Evolutionary conservation across 2,113 vertebrate species (phyloP), one percentile per base, ranked within the genome.

Genomic region (Dissostichus mawsoni): DNA sequence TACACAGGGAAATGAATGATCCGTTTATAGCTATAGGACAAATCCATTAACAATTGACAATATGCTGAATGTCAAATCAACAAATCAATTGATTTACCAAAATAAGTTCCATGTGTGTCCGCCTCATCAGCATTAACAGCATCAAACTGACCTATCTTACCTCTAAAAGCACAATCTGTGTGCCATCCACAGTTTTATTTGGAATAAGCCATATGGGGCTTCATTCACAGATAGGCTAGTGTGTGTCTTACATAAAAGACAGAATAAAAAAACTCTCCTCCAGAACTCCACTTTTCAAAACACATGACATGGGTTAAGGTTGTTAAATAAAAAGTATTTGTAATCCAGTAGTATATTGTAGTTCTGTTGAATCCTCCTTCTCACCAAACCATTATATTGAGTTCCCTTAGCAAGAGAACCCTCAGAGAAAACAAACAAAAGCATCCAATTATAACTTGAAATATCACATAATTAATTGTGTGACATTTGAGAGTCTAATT

Each of bases 391-490:
- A 36, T 36, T 20, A 33, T 20, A 33, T 36, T 20, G 16, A 55
- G 33, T 9, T 4, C 18, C 18, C n/a, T 45, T 41, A 41, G 36
- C 36, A 20, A 74, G 20, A 55, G 29, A 29, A 29, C 29, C 29
- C 29, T 29, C 29, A 29, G 29, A 4, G 56, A 50, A 8, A 61
- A 61, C 36, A 18, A 64, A 10, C 4, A 57, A 56, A 36, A 52
- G 73, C 2, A 72, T 76, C 23, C n/a, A 58, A 52, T 76, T 70
- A 66, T 66, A 8, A 52, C 36, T 55, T 75, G 17, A 62, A 61
- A 66, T 79, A 59, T 75, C 70, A 80, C 33, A 41, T 41, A 41
- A 41, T 41, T 41, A 41, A 41, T 41, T 41, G 36, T 41, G 36
- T 41, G 45, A 57, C 29, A 78, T 53, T 53, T 61, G n/a, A 33